A percentile compares a stretch with the other conserved stretches of the same genome.
These are phyloP conservation scores for Nycticryphes semicollaris DNA, from an alignment of 2,113 vertebrate species.

Conservation along the genomic window DNA sequence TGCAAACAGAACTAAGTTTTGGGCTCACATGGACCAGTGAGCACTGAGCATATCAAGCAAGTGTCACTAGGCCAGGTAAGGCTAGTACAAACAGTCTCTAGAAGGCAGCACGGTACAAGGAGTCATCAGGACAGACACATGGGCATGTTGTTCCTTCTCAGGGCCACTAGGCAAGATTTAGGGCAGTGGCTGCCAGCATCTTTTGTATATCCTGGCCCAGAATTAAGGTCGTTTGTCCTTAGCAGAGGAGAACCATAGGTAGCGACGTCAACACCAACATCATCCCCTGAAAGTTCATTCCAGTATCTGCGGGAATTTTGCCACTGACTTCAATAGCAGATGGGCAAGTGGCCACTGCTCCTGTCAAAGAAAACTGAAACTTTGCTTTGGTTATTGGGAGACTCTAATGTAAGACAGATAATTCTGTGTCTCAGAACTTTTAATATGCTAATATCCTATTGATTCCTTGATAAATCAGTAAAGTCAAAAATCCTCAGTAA, in stretches of 20 bases:
- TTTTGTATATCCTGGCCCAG: background rate
- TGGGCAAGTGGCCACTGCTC: background rate
- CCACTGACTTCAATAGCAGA: background rate
- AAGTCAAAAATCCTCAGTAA: slow-evolving; percentile 2
- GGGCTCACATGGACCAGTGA: background rate
- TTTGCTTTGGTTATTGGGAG: background rate
- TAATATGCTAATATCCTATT: background rate
- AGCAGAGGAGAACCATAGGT: background rate
- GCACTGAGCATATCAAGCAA: background rate
- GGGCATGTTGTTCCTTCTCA: background rate
- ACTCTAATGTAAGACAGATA: background rate
- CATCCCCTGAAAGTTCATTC: background rate
- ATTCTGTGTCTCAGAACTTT: background rate
- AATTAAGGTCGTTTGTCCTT: background rate
- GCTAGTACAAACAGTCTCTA: background rate
- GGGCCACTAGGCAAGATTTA: background rate
- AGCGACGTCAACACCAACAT: background rate
- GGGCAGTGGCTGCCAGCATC: background rate
- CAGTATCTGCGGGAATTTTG: background rate
- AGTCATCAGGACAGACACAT: background rate
- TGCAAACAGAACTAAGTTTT: background rate
- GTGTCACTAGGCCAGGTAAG: background rate
- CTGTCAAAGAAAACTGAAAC: background rate
- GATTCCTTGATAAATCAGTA: slow-evolving; percentile 26
- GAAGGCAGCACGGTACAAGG: fast-evolving